Evolutionary conservation across 1,140 invertebrate species (phyloP), one percentile per base, ranked within the genome.

Genomic region (Brachionus manjavacas): DNA sequence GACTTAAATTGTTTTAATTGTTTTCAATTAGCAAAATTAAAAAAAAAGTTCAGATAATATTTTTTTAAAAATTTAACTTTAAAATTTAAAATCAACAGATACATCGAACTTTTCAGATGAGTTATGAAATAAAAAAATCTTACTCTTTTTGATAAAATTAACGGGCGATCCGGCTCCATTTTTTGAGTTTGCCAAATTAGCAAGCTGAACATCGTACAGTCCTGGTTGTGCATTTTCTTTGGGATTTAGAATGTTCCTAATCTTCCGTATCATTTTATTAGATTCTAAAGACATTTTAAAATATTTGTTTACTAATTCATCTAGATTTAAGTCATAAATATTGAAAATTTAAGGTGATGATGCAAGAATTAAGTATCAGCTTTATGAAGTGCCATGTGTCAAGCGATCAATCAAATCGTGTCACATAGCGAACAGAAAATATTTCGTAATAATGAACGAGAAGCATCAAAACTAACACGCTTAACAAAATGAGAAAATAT

Each of bases 391-490:
- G 16, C n/a, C 68, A 72, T 72, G 28, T 72, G 68, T 72, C 20
- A 72, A 72, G 16, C 35, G 68, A 72, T 72, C 68, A 72, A 72
- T 72, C 68, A 72, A 72, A 72, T 72, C 35, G 68, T 39, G 31
- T 41, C 35, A 72, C 39, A 41, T 60, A 72, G 68, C 25, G 66
- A 31, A 68, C 39, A 31, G 28, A 68, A 68, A 31, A 35, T 68
- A 31, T 68, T 68, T 28, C 31, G 25, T 31, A 39, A 68, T 68
- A 68, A 31, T 14, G 31, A 31, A 68, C 28, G 23, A 68, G n/a
- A 68, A 68, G 66, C n/a, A 68, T 68, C 66, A 68, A 72, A 72
- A 72, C 14, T 72, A 72, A 72, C 68, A 72, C 68, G 31, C n/a
- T 68, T 31, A 3, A 68, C 3, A 68, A 68, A 68, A 68, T 68